Percentiles rank a stretch among this genome's conserved stretches.
These are phyloP conservation scores for Heptranchias perlo DNA, from an alignment of 2,113 vertebrate species.

Conservation along the genomic window DNA sequence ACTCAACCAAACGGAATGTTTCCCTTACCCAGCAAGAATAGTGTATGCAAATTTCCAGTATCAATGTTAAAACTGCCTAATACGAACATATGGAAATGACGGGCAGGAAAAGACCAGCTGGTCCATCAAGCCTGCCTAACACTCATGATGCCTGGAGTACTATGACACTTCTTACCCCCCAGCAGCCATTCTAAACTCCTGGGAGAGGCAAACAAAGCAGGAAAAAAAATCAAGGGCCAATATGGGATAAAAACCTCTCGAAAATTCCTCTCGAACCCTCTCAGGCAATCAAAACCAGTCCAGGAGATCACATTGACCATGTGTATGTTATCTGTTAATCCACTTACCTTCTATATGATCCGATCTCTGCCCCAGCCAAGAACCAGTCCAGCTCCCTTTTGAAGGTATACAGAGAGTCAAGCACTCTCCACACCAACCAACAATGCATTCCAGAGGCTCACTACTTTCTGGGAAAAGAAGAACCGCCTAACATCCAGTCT, in stretches of 20 bases:
- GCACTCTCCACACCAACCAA: not conserved
- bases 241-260: not conserved
- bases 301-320: not conserved
- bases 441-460: not conserved
- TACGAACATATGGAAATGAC: not conserved
- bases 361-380: not conserved
- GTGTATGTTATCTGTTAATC: not conserved
- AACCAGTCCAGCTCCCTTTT: too few relatives aligned
- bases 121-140: not conserved
- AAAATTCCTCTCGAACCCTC: not conserved
- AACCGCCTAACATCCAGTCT: not conserved
- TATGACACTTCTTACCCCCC: not conserved
- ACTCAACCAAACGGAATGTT: not conserved
- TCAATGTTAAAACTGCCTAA: not conserved
- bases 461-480: conserved; percentile 8
- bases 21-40: not conserved
- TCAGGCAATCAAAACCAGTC: not conserved
- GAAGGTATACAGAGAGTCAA: not conserved
- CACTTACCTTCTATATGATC: not conserved
- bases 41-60: not conserved
- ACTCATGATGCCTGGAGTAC: not conserved
- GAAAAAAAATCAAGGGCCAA: not conserved
- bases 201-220: not conserved
- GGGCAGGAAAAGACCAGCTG: not conserved
- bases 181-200: not conserved